Percentiles rank a stretch among this genome's conserved stretches.
phyloP scores from a whole-genome alignment of 2,113 vertebrate species.

The Falcunculus frontatus region DNA sequence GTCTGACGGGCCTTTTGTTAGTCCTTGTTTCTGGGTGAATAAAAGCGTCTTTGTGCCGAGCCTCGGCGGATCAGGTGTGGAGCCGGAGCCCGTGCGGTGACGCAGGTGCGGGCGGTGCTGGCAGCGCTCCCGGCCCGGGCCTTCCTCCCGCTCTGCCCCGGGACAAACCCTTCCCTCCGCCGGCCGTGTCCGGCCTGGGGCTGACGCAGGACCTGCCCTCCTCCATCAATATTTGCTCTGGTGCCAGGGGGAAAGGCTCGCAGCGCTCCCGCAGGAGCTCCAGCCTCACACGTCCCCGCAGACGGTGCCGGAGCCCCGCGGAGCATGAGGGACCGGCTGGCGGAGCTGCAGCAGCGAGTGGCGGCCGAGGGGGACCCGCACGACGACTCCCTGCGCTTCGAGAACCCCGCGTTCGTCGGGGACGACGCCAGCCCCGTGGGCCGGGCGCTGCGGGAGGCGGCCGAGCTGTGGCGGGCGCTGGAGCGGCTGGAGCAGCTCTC shows the following conservation, averaged over 20 bases:
- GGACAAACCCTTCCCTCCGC: not conserved
- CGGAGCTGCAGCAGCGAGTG: constrained; percentile 35
- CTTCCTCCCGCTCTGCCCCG: not conserved
- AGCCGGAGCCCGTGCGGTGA: not conserved
- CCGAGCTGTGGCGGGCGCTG: constrained; percentile 36
- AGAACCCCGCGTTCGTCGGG: constrained; percentile 5
- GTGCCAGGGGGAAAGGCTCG: not conserved
- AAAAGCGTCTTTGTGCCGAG: not conserved
- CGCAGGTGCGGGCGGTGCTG: not conserved
- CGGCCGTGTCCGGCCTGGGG: not conserved
- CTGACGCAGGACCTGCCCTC: not conserved
- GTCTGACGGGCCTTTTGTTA: accelerated
- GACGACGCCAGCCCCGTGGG: not conserved
- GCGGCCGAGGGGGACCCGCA: not conserved
- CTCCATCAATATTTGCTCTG: constrained; percentile 59
- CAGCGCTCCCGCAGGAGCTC: not conserved
- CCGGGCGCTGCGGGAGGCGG: constrained; percentile 53
- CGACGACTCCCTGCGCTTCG: not conserved
- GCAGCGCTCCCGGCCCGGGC: not conserved
- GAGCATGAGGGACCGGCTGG: constrained; percentile 69
- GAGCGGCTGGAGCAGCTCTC: constrained; percentile 48
- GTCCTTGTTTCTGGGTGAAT: not conserved
- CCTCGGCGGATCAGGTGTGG: not conserved
- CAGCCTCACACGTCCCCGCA: not conserved
- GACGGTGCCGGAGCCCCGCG: not conserved